A percentile compares a stretch with the other conserved stretches of the same genome.
phyloP scores from a whole-genome alignment of 1,140 invertebrate species.

The Sipha flava region DNA sequence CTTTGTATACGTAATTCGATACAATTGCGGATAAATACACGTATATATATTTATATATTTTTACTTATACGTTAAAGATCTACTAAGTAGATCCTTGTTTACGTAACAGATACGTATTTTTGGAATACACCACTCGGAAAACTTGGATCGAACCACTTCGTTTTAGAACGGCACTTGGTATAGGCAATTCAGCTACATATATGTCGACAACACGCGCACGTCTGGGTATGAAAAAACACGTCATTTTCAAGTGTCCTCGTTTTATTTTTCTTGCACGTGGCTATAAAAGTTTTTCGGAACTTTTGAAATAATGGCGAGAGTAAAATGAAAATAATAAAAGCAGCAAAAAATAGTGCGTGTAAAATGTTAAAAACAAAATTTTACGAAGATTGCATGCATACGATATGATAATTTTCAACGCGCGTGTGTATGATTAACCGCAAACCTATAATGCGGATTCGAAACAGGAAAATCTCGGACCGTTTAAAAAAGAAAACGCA shows the following conservation, averaged over 20 bases:
- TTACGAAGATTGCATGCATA: too few species aligned
- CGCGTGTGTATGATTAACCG: too few species aligned
- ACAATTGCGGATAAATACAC: too few species aligned
- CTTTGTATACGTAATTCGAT: too few species aligned
- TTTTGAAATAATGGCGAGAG: neutral
- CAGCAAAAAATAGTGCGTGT: neutral
- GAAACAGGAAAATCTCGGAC: too few species aligned
- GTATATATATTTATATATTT: too few species aligned
- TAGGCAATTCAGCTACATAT: conserved; percentile 7
- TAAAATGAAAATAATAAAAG: neutral
- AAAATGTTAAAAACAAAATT: neutral
- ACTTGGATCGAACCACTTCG: neutral
- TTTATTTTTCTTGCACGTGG: neutral
- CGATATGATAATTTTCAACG: too few species aligned
- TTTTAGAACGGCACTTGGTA: neutral
- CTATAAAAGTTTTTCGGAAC: neutral
- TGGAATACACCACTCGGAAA: neutral
- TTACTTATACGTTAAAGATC: too few species aligned
- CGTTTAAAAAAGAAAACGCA: too few species aligned
- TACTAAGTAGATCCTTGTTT: neutral
- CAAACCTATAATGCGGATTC: too few species aligned
- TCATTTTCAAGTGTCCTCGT: neutral
- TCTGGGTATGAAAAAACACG: neutral
- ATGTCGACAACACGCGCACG: neutral
- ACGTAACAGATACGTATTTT: neutral